Conservation (phyloP, 2,888 invertebrate species). For the Octonoba sinensis region DNA sequence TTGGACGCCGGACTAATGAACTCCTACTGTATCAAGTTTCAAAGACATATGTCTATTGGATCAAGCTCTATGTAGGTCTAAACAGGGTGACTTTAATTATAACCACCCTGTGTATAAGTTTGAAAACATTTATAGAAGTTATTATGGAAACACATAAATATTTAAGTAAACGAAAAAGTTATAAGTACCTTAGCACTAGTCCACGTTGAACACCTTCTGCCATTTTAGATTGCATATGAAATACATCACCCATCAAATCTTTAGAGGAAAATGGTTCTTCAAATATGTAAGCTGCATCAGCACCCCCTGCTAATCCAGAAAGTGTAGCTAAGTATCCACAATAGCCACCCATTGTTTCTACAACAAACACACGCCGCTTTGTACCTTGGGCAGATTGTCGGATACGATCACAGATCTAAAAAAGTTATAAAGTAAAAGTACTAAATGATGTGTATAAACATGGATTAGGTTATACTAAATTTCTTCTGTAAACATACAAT, state of each 20-base stretch:
- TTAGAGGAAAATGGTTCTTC: slow-evolving; percentile 71
- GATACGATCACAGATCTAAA: slow-evolving; percentile 89
- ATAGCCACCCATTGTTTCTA: slow-evolving; percentile 74
- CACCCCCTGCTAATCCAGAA: slow-evolving; percentile 89
- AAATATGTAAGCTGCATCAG: slow-evolving; percentile 75
- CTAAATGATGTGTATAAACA: no score
- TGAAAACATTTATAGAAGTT: neutral
- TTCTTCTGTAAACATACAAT: no score
- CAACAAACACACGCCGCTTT: slow-evolving; percentile 73
- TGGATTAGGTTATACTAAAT: no score
- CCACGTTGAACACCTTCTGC: slow-evolving; percentile 71
- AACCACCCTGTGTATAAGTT: no score
- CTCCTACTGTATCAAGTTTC: no score
- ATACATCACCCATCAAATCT: slow-evolving; percentile 69
- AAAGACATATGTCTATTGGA: no score
- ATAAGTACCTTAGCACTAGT: slow-evolving; percentile 71
- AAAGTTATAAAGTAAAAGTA: neutral
- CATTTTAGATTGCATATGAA: slow-evolving; percentile 72
- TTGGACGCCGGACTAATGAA: no score
- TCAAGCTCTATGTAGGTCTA: no score
- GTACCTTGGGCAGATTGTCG: slow-evolving; percentile 93
- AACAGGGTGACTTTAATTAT: no score
- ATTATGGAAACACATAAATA: neutral
- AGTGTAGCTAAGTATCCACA: slow-evolving; percentile 77
- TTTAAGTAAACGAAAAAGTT: neutral